phyloP scores from a whole-genome alignment of 35 echinoderm and acorn worm species.

The Ptychodera flava region DNA sequence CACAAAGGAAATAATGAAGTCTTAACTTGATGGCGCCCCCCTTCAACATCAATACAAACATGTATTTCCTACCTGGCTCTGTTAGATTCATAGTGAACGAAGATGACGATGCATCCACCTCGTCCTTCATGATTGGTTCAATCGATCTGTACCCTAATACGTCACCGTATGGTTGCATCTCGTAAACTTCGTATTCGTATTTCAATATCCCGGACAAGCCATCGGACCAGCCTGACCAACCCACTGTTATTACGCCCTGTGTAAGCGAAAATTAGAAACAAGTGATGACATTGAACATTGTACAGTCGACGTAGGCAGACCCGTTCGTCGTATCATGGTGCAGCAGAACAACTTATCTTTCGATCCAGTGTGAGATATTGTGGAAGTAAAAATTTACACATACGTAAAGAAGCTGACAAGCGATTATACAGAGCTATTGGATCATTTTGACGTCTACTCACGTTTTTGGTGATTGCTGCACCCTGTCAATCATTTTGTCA shows the following conservation, averaged over 20 bases:
- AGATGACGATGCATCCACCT: neutral
- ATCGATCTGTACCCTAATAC: neutral
- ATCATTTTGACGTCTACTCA: no score
- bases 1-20: no score
- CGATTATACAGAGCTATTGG: no score
- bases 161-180: neutral
- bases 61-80: neutral
- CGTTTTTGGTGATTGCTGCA: neutral
- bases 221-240: neutral
- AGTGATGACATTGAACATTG: neutral
- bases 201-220: neutral
- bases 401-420: no score
- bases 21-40: neutral
- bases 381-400: no score
- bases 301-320: no score
- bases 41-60: neutral
- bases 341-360: no score
- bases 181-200: neutral
- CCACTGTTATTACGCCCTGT: neutral
- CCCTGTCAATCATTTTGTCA: neutral
- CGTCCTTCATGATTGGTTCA: neutral
- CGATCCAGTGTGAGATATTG: no score
- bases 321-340: no score
- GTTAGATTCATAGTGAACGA: neutral
- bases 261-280: neutral